Evolutionary conservation across 2,797 vertebrate genomes (phyloP).

Genomic region (Gymnoscopelus braueri): DNA sequence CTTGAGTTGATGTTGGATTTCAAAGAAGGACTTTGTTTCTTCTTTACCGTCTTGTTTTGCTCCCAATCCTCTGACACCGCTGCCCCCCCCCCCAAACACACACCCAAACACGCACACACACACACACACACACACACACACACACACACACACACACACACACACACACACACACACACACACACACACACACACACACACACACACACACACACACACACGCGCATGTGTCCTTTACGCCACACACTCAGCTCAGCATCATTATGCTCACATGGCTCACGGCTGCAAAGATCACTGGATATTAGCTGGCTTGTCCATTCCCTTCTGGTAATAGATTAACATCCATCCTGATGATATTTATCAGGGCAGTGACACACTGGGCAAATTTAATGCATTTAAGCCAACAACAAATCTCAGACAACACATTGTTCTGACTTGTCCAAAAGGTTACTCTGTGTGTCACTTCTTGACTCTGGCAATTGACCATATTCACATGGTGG

Average conservation of each 20-base stretch:
- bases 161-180: neutral
- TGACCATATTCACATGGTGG: too few species aligned
- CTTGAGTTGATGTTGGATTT: slow-evolving; percentile 68
- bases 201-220: neutral
- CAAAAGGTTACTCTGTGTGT: slow-evolving; percentile 30
- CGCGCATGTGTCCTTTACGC: slow-evolving; percentile 24
- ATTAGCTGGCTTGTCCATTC: neutral
- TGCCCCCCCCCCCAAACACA: neutral
- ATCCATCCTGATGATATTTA: neutral
- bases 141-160: neutral
- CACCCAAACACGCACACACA: too few species aligned
- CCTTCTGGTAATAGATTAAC: neutral
- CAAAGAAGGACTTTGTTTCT: slow-evolving; percentile 55
- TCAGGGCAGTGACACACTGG: slow-evolving; percentile 27
- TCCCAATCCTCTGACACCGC: slow-evolving; percentile 29
- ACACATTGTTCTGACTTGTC: slow-evolving; percentile 1
- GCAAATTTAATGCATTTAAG: slow-evolving; percentile 22
- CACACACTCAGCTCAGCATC: slow-evolving; percentile 61
- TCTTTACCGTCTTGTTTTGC: slow-evolving; percentile 39
- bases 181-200: neutral
- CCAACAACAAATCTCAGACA: too few species aligned
- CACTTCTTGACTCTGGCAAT: neutral
- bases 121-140: neutral
- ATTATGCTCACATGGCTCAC: slow-evolving; percentile 72
- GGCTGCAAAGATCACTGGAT: slow-evolving; percentile 63